A percentile compares a stretch with the other conserved stretches of the same genome.
Conservation (phyloP, 2,888 invertebrate species). For the Oligia strigilis region DNA sequence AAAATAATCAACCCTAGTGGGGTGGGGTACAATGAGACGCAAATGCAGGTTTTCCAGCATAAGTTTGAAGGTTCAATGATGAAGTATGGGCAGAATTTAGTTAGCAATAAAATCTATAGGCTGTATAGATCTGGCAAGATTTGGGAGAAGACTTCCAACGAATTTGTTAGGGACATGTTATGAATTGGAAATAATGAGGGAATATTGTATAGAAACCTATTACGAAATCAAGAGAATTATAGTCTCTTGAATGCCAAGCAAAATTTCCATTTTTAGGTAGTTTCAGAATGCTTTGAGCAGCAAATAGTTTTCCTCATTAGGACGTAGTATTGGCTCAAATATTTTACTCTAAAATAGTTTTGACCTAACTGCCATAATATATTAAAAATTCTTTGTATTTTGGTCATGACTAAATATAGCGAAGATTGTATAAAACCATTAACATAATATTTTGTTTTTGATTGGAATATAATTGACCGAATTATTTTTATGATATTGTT, state of each 20-base stretch:
- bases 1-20: conserved; percentile 79
- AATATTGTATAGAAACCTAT: conserved; percentile 17
- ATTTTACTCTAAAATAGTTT: conserved; percentile 12
- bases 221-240: neutral
- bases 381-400: neutral
- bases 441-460: conserved; percentile 12
- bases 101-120: conserved; percentile 87
- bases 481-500: conserved; percentile 32
- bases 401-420: conserved; percentile 16
- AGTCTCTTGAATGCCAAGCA: conserved; percentile 42
- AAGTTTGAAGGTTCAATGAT: conserved; percentile 89
- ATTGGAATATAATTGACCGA: conserved; percentile 25
- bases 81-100: conserved; percentile 86
- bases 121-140: conserved; percentile 87
- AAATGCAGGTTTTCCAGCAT: conserved; percentile 87
- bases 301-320: conserved; percentile 20
- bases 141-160: conserved; percentile 84
- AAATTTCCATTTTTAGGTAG: conserved; percentile 39
- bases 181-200: conserved; percentile 39
- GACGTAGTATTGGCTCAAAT: conserved; percentile 36
- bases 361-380: conserved; percentile 34
- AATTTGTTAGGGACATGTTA: conserved; percentile 81
- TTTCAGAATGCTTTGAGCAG: conserved; percentile 16
- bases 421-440: neutral
- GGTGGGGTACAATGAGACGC: conserved; percentile 84